Base-by-base conservation (phyloP, 2,797 vertebrate genomes). In the Lacerta viridis region DNA sequence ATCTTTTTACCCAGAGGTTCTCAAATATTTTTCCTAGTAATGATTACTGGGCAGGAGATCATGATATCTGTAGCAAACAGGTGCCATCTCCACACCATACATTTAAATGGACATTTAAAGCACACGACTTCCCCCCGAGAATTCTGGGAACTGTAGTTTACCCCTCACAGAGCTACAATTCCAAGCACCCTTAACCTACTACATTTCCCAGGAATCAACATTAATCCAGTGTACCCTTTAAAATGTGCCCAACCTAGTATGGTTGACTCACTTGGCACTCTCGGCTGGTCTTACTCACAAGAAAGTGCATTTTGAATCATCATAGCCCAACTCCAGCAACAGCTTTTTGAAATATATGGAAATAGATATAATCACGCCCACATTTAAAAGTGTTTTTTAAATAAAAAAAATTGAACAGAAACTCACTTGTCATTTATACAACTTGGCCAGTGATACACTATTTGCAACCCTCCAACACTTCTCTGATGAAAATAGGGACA, bases 401-500 rank as follows among this genome's bases (percentile, higher is more conserved):
- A 74, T 36, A 6, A 85, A 91, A 88, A 46, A 46, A 85, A 69
- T 0, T 55, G 3, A 88, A 93, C 80, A 2, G 72, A 72, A 90
- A 71, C 23, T 39, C 72, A 0, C 0, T 9, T 41, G 68, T 87
- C 86, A 84, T 71, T n/a, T 3, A 41, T 7, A 43, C 72, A n/a
- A 61, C 76, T 87, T 88, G 27, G 1, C 0, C 87, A 64, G 50
- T 55, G 50, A 89, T 76, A 79, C 17, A 69, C 2, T 29, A 33
- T 84, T 80, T 80, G 50, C 50, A 55, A 55, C 50, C 50, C 50
- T 55, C 50, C 13, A 55, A 55, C 50, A 55, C 50, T 15, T 55
- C 50, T 55, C 50, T 1, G 13, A 55, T 55, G 50, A 55, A 55
- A 55, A 55, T 15, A 55, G 50, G 50, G 50, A 15, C 50, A 15